These are phyloP conservation scores for Antidorcas marsupialis DNA, from an alignment of 2,113 vertebrate species.

Conservation along the genomic window DNA sequence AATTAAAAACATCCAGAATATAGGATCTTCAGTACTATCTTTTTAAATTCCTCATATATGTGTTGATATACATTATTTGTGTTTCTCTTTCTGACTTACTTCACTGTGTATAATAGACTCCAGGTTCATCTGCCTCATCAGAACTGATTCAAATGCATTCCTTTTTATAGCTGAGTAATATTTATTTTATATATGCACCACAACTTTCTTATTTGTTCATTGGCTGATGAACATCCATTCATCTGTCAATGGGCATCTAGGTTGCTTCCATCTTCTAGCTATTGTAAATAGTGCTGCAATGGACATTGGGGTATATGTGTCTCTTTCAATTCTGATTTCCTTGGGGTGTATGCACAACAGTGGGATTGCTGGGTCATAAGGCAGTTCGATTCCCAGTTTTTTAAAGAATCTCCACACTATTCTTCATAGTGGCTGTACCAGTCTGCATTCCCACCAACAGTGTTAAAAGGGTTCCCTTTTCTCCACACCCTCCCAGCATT, in stretches of 20 bases:
- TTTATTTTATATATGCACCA: neutral
- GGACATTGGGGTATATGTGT: neutral
- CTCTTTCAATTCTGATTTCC: neutral
- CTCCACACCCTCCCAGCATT: neutral
- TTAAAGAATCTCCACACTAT: neutral
- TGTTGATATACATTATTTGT: neutral
- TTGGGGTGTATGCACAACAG: neutral
- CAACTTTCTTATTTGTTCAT: neutral
- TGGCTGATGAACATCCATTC: neutral
- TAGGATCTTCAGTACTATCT: neutral
- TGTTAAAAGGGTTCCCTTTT: neutral
- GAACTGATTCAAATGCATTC: neutral
- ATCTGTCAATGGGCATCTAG: neutral
- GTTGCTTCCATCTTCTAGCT: neutral
- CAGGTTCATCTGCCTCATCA: neutral
- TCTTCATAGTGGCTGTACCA: neutral
- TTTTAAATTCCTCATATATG: neutral
- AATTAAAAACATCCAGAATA: conserved; percentile 5
- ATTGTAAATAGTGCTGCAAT: neutral
- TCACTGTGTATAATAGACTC: neutral
- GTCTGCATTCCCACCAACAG: neutral
- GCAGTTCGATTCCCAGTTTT: neutral
- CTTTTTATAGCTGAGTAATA: neutral
- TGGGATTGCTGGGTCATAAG: neutral
- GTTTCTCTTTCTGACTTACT: neutral